Evolutionary conservation across 37 sponge, comb jelly and placozoan species (phyloP), one percentile per base, ranked within the genome.

Genomic region (Theonella swinhoei): DNA sequence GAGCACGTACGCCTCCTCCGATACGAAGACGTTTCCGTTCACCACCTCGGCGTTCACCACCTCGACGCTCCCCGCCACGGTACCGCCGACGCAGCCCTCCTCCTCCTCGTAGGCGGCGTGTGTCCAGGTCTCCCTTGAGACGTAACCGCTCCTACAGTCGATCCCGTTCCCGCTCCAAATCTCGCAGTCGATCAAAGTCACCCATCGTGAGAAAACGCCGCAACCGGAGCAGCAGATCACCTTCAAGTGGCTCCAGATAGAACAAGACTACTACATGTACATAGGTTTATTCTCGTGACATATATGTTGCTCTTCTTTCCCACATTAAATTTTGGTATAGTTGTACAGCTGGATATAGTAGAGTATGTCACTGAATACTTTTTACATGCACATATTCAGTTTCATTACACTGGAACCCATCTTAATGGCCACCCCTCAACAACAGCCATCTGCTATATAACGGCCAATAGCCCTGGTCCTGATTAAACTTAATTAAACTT

Each of bases 1-100:
- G 76, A 28, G 38, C 68, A 1, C 85, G 78, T 22, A 67, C 78
- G 4, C 68, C 74, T 7, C 69, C 75, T 4, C 70, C 61, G 17
- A 30, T 22, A 4, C 42, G 85, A 70, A 76, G 76, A 1, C 54
- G 69, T 1, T 38, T 59, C 20, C 70, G 83, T 24, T 42, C 78
- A 2, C 74, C 78, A 4, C 42, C 62, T 33, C 75, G 76, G 26
- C 64, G 71, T 11, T 35, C 70, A 5, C 47, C 47, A n/a, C 42
- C 62, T 33, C 77, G 78, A 32, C 69, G 74, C 20, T 42, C 73
- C 59, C 62, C 62, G 8, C 66, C 79, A 20, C 64, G 65, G 9
- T 37, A 62, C 39, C 78, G 64, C 1, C 24, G 78, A 3, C 64
- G 85, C 25, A 61, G 76, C 3, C n/a, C 75, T 68, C 82, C 72